Evolutionary conservation across 92 coral and sea anemone species (phyloP), one percentile per base, ranked within the genome.

Genomic region (Blastomussa wellsi): DNA sequence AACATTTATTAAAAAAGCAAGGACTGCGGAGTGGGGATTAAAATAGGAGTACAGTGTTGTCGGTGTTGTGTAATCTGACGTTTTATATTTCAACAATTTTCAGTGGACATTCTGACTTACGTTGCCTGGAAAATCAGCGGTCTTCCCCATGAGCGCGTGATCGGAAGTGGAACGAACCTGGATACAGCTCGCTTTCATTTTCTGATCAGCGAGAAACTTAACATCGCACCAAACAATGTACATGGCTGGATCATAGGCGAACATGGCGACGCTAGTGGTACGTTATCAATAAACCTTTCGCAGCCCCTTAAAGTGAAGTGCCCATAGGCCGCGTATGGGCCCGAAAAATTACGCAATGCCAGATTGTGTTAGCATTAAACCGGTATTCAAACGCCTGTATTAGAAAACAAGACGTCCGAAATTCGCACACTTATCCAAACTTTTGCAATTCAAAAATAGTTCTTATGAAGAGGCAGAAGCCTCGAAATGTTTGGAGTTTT

Each of bases 201-300:
- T 76, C 83, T 85, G 69, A 85, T 85, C 78, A 85, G 88, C 20
- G 82, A 85, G 44, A 85, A 85, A 85, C 64, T 85, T 7, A 85
- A 85, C 83, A 67, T 85, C 15, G 88, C 88, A 33, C 83, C 88
- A 28, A 85, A n/a, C 69, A 85, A 85, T 78, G 88, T 85, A 2
- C 88, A 85, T 17, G 88, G 88, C 37, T 85, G 88, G 88, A 85
- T 85, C 69, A 85, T 85, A 12, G 88, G 88, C 51, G 88, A 85
- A 19, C 88, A 85, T 77, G 88, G 88, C 22, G 88, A 85, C 42
- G 83, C 83, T n/a, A 85, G 88, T 77, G 88, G 88, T 85, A 85
- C 28, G 80, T 51, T 37, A 16, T 49, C 24, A 47, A 28, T n/a
- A 38, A 20, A 14, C 15, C 48, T 70, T 70, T 70, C 26, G 19